Percentiles rank a stretch among this genome's conserved stretches.
Conservation (phyloP, 2,888 invertebrate genomes). For the Dexiosoma caninum region DNA sequence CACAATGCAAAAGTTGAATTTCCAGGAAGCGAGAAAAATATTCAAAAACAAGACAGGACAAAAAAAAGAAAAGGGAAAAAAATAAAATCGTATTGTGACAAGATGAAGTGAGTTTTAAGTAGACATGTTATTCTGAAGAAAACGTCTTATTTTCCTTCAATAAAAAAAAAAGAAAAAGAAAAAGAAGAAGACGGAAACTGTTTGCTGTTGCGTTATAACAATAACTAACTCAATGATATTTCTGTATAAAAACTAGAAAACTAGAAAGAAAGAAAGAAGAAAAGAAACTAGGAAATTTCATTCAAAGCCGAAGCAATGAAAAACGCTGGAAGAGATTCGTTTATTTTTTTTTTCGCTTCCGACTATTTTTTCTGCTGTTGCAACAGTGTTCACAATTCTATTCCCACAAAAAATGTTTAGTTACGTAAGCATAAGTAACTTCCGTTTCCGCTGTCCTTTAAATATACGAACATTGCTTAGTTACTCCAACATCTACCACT, state of each 20-base stretch:
- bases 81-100: constrained; percentile 29
- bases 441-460: constrained; percentile 41
- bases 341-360: neutral
- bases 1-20: neutral
- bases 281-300: neutral
- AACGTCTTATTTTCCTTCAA: neutral
- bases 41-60: neutral
- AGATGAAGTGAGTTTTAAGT: constrained; percentile 22
- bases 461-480: neutral
- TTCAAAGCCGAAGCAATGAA: too few relatives aligned
- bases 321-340: neutral
- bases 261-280: neutral
- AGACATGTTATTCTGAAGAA: neutral
- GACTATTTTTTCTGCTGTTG: neutral
- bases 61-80: neutral
- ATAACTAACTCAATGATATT: constrained; percentile 4
- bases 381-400: neutral
- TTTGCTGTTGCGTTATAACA: constrained; percentile 22
- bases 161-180: too few relatives aligned
- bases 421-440: constrained; percentile 28
- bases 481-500: neutral
- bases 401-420: neutral
- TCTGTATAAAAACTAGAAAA: neutral
- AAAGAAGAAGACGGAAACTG: constrained; percentile 3
- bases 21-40: neutral